Conservation (phyloP, 2,888 invertebrate genomes). For the Drosophila borealis region DNA sequence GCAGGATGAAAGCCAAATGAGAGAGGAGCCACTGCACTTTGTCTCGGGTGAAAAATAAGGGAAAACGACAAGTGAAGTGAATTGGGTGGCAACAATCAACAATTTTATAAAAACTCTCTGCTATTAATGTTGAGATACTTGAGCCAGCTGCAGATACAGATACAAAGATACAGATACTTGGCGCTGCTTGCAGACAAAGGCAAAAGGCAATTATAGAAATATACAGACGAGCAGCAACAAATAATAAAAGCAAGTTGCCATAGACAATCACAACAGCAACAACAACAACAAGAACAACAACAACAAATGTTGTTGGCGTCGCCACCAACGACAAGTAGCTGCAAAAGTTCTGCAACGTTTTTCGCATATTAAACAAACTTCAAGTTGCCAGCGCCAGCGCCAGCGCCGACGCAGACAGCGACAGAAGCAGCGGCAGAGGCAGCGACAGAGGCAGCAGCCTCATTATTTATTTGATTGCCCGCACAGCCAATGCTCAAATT, state of each 20-base stretch:
- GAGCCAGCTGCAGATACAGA: constrained; percentile 32
- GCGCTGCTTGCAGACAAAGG: constrained; percentile 62
- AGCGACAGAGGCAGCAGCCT: constrained; percentile 62
- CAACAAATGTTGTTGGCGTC: constrained; percentile 34
- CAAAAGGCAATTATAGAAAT: constrained; percentile 74
- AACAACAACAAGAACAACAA: constrained; percentile 31
- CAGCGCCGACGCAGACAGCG: constrained; percentile 26
- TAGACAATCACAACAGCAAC: constrained; percentile 58
- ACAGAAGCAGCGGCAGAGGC: constrained; percentile 14
- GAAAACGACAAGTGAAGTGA: constrained; percentile 20
- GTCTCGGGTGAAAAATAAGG: neutral
- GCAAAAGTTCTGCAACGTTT: constrained; percentile 77
- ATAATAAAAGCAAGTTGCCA: constrained; percentile 76
- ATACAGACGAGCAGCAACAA: constrained; percentile 70
- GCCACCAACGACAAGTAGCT: constrained; percentile 67
- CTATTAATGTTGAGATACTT: constrained; percentile 52
- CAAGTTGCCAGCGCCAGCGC: constrained; percentile 54
- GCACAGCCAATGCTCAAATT: constrained; percentile 76
- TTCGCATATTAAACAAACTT: constrained; percentile 79
- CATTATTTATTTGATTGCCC: constrained; percentile 79
- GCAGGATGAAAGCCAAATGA: constrained; percentile 14
- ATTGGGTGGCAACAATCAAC: constrained; percentile 31
- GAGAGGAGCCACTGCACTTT: constrained; percentile 2
- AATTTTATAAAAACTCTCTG: constrained; percentile 51
- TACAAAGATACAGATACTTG: constrained; percentile 41